phyloP scores from a whole-genome alignment of 1,140 invertebrate genomes.

The Drosophila melanogaster region DNA sequence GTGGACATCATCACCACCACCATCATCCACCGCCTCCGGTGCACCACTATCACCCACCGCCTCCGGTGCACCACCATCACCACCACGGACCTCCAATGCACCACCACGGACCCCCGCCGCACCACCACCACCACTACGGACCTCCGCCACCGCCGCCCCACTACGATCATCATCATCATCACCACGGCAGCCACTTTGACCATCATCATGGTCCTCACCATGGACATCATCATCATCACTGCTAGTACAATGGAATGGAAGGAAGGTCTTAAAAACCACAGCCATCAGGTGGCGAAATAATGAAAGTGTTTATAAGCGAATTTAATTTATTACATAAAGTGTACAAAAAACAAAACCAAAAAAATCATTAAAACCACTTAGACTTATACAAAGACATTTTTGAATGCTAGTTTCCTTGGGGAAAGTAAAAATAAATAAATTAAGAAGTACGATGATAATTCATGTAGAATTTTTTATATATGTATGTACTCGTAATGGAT shows the following conservation, averaged over 20 bases:
- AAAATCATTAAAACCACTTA: neutral
- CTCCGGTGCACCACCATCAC: constrained; percentile 51
- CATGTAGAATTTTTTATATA: too few species aligned
- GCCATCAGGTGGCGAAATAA: neutral
- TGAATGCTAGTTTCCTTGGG: too few species aligned
- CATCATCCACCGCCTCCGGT: constrained; percentile 48
- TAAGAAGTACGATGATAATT: too few species aligned
- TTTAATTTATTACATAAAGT: constrained; percentile 51
- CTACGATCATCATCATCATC: constrained; percentile 31
- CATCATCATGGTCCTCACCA: constrained; percentile 42
- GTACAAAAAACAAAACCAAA: neutral
- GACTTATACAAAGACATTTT: neutral
- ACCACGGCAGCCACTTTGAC: constrained; percentile 38
- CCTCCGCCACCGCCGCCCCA: constrained; percentile 35
- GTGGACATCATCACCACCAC: constrained; percentile 48
- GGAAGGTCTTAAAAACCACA: neutral
- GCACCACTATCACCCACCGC: constrained; percentile 30
- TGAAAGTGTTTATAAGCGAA: constrained; percentile 36
- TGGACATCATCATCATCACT: constrained; percentile 52
- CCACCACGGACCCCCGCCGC: constrained; percentile 29
- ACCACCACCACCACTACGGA: constrained; percentile 52
- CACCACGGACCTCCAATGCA: constrained; percentile 39
- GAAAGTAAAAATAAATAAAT: too few species aligned
- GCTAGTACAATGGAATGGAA: constrained; percentile 14
- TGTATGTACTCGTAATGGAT: too few species aligned